phyloP scores from a whole-genome alignment of 2,113 vertebrate genomes.

The Forbesichthys agassizii region DNA sequence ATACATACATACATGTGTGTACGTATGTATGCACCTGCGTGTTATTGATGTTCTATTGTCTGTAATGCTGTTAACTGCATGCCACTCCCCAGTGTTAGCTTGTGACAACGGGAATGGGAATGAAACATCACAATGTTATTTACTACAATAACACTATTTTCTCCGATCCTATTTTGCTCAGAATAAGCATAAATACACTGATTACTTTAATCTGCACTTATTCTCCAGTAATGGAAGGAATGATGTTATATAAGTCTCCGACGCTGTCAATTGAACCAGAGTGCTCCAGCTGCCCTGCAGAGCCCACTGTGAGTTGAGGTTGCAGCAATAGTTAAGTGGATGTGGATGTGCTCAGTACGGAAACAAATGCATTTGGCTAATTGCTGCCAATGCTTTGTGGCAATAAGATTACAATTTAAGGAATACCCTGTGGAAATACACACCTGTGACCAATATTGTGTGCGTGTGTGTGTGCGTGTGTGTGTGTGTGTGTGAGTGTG shows the following conservation, averaged over 20 bases:
- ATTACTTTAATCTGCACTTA: background rate
- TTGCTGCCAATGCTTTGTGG: conserved; percentile 46
- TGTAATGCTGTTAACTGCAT: background rate
- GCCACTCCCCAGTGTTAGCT: background rate
- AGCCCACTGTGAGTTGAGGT: background rate
- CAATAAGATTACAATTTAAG: conserved; percentile 44
- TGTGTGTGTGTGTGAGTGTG: background rate
- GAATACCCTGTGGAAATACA: background rate
- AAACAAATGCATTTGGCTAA: conserved; percentile 53
- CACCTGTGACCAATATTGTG: background rate
- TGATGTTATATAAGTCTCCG: background rate
- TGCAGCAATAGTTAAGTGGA: conserved; percentile 44
- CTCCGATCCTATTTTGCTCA: too few species aligned
- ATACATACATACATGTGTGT: too few species aligned
- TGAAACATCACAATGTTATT: too few species aligned
- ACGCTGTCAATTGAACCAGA: background rate
- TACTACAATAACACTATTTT: too few species aligned
- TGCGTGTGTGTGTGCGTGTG: background rate
- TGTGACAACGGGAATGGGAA: background rate
- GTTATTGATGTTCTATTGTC: background rate
- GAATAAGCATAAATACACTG: background rate
- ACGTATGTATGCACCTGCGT: conserved; percentile 1
- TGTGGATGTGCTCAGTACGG: conserved; percentile 1
- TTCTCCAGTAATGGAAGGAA: background rate
- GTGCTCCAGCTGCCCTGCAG: background rate